phyloP scores from a whole-genome alignment of 2,113 vertebrate genomes.

The Canis aureus region DNA sequence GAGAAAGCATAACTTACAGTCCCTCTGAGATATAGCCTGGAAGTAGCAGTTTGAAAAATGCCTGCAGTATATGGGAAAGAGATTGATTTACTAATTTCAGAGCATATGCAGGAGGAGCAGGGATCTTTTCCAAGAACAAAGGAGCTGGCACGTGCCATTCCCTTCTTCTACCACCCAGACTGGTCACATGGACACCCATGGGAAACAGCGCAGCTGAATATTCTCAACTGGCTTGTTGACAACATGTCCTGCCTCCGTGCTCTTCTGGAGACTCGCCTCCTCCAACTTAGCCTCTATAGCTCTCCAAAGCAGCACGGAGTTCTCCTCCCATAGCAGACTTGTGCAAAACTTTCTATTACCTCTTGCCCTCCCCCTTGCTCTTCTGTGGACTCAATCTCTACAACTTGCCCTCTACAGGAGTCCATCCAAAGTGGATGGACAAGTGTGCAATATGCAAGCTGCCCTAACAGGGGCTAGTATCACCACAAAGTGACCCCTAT shows the following conservation, averaged over 20 bases:
- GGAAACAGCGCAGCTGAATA: neutral
- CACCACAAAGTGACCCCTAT: neutral
- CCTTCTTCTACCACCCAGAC: neutral
- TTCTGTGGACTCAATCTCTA: neutral
- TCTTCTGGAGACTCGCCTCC: neutral
- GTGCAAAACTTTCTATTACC: neutral
- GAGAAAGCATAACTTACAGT: neutral
- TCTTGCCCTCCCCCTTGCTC: neutral
- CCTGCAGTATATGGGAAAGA: neutral
- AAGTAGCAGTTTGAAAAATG: neutral
- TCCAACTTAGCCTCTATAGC: neutral
- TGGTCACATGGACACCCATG: neutral
- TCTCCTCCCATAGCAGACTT: neutral
- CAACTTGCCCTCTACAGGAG: neutral
- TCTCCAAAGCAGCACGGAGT: neutral
- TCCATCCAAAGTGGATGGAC: neutral
- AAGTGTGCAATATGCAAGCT: neutral
- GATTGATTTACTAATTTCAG: neutral
- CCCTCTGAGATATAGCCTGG: neutral
- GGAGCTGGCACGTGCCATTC: neutral
- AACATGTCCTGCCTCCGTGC: neutral
- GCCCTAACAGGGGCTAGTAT: neutral
- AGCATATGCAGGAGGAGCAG: neutral
- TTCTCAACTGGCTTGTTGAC: neutral
- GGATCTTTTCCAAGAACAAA: neutral